Conservation (phyloP, 2,888 invertebrate species). For the Trissoscelio sp. region DNA sequence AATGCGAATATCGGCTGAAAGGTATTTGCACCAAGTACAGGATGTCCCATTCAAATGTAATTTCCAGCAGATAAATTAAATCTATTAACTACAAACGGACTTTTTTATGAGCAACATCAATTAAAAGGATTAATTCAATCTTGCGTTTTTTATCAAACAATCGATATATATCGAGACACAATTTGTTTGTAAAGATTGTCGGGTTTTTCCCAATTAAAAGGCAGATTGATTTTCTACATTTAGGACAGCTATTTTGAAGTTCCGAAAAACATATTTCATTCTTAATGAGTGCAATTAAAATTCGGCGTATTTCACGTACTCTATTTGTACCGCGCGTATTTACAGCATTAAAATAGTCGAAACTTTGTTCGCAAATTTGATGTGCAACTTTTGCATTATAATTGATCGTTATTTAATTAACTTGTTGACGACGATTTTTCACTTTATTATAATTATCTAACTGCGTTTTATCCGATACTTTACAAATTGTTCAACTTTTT, state of each 20-base stretch:
- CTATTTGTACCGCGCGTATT: neutral
- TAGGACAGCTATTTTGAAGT: neutral
- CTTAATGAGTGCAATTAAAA: constrained; percentile 19
- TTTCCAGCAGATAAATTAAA: constrained; percentile 5
- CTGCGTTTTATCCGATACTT: constrained; percentile 1
- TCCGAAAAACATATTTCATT: constrained; percentile 20
- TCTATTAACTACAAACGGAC: neutral
- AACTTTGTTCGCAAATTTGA: too few species aligned
- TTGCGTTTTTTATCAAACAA: neutral
- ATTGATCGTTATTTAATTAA: neutral
- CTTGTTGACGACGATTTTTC: neutral
- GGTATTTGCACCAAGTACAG: neutral
- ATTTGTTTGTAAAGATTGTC: neutral
- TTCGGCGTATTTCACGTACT: neutral
- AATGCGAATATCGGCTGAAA: neutral
- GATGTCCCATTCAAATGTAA: neutral
- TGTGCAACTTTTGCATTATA: neutral
- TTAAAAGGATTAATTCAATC: constrained; percentile 10
- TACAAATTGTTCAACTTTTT: too few species aligned
- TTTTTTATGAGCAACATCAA: constrained; percentile 5
- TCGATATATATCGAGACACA: neutral
- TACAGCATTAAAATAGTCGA: too few species aligned
- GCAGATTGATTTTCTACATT: constrained; percentile 15
- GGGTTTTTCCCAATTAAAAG: neutral
- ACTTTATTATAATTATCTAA: neutral